Evolutionary conservation across 2,888 invertebrate species (phyloP).

Genomic region (Nomada ruficornis): DNA sequence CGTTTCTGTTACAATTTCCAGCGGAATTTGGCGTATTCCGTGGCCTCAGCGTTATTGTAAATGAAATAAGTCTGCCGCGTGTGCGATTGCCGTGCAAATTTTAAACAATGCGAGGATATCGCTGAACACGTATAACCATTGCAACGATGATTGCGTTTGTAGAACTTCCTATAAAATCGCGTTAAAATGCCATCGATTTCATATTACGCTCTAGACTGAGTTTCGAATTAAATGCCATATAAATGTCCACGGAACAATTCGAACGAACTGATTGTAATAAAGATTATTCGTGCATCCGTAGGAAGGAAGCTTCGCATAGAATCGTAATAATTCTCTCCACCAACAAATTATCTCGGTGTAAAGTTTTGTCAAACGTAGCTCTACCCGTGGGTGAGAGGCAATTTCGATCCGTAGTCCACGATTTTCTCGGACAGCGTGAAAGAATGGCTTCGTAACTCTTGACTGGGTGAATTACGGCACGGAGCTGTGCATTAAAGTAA

Average conservation of each 20-base stretch:
- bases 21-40: slow-evolving; percentile 13
- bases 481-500: slow-evolving; percentile 43
- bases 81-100: background rate
- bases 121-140: background rate
- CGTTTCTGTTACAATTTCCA: slow-evolving; percentile 8
- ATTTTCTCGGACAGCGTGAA: background rate
- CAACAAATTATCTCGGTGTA: background rate
- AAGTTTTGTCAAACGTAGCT: slow-evolving; percentile 13
- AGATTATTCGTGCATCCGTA: background rate
- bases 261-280: background rate
- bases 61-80: slow-evolving; percentile 9
- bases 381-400: background rate
- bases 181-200: background rate
- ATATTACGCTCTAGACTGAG: no score
- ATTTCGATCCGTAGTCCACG: background rate
- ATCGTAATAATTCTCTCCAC: background rate
- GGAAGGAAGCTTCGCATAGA: background rate
- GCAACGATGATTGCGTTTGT: background rate
- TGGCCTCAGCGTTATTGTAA: background rate
- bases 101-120: background rate
- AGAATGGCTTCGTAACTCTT: slow-evolving; percentile 18
- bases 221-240: no score
- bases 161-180: background rate
- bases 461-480: slow-evolving; percentile 36
- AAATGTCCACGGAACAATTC: background rate